Base-by-base conservation (phyloP, 1,140 invertebrate species). In the Atopsyche davidsoni region DNA sequence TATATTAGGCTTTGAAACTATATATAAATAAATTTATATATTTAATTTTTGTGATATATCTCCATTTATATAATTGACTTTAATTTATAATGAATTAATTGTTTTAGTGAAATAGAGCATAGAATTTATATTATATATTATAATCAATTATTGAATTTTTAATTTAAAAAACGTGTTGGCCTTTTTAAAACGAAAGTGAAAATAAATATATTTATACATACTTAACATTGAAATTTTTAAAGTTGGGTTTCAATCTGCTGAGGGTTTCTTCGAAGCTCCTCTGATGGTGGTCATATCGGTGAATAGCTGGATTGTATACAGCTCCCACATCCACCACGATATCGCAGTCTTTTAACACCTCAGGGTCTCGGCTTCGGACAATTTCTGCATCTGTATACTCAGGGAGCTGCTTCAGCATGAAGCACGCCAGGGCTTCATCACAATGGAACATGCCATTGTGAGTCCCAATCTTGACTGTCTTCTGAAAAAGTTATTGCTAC, bases 281-380 rank as follows among this genome's bases (percentile, higher is more conserved):
- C 72, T 98, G 96, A 68, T 99, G 96, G 73, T 99, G 96, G 72
- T 99, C 96, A 72, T 87, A 99, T 60, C 86, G 77, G 51, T 86
- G 76, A 36, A 63, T 84, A 2, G 69, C 64, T 39, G 82, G 83
- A 74, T 98, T 80, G 72, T 87, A 99, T 13, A 82, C 79, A 4
- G 78, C 83, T n/a, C 96, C 96, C 19, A 99, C 95, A 75, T 99
- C 96, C 3, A 99, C 85, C 16, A 99, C 91, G 58, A 98, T 85
- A 64, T 97, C 91, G 75, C 94, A 98, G 3, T 78, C 79, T 10
- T 86, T 76, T 32, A 98, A 72, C 52, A 87, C 62, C 7, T 68
- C 62, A 28, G 56, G 46, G 59, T 81, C 71, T 42, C 78, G 63
- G 25, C 78, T 84, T 69, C 94, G 80, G 6, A 95, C 69, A 60